Evolutionary conservation across 2,888 invertebrate genomes (phyloP).

Genomic region (Leptopilina myrica): DNA sequence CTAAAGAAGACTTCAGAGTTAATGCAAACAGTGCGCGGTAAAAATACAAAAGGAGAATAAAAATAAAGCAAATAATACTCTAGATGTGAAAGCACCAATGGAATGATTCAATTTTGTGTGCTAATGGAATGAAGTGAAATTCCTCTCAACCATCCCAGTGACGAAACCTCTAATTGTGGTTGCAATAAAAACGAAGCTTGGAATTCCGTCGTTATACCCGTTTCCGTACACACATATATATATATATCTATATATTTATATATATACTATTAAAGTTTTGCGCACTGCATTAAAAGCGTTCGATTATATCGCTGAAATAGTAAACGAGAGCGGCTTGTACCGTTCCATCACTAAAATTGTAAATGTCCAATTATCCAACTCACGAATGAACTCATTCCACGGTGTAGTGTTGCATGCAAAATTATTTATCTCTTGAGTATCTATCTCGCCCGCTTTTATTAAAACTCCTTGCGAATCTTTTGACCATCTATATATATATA

Average conservation of each 20-base stretch:
- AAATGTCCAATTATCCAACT: conserved; percentile 37
- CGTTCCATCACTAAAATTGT: conserved; percentile 41
- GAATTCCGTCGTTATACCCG: conserved; percentile 27
- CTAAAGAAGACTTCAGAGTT: no score
- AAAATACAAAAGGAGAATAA: not conserved
- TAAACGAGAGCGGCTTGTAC: conserved; percentile 32
- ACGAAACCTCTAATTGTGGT: conserved; percentile 33
- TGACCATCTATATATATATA: not conserved
- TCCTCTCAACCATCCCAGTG: not conserved
- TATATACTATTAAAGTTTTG: not conserved
- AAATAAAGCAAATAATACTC: conserved; percentile 8
- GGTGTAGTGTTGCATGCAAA: conserved; percentile 44
- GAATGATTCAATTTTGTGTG: conserved; percentile 20
- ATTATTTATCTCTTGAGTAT: conserved; percentile 57
- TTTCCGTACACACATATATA: not conserved
- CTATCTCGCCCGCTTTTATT: conserved; percentile 41
- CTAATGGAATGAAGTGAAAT: conserved; percentile 9
- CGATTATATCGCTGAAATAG: conserved; percentile 39
- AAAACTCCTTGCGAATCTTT: conserved; percentile 8
- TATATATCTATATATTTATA: not conserved
- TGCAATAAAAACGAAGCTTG: conserved; percentile 34
- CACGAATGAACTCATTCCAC: conserved; percentile 39
- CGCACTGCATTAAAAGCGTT: conserved; percentile 28
- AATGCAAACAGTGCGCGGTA: not conserved
- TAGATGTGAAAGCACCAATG: not conserved